Evolutionary conservation across 1,140 invertebrate genomes (phyloP).

Genomic region (Asobara japonica): DNA sequence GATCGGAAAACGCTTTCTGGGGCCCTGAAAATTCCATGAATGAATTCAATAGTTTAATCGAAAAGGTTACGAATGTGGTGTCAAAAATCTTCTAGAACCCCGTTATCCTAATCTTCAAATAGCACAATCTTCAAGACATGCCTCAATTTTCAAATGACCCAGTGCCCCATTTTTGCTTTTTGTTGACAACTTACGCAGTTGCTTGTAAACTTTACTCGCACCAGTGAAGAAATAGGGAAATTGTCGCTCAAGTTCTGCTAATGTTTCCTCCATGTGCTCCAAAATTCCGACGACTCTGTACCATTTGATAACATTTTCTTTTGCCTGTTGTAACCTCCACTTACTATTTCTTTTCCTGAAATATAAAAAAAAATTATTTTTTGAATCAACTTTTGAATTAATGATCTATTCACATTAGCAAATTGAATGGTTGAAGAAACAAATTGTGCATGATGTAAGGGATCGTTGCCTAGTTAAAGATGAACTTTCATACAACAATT

Average conservation of each 20-base stretch:
- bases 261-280: slow-evolving; percentile 72
- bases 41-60: not conserved
- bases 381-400: not conserved
- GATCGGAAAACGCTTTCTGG: slow-evolving; percentile 31
- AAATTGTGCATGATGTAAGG: no score
- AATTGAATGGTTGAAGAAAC: no score
- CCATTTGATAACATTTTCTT: slow-evolving; percentile 72
- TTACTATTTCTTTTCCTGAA: slow-evolving; percentile 70
- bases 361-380: slow-evolving; percentile 33
- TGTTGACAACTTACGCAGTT: slow-evolving; percentile 65
- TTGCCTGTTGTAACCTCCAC: slow-evolving; percentile 73
- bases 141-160: no score
- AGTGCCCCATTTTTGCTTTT: slow-evolving; percentile 10
- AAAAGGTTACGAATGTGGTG: no score
- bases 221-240: slow-evolving; percentile 73
- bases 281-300: slow-evolving; percentile 75
- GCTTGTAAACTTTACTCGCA: slow-evolving; percentile 66
- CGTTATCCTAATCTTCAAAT: no score
- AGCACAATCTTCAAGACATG: no score
- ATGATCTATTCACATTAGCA: no score
- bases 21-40: slow-evolving; percentile 41
- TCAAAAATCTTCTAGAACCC: no score
- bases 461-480: no score
- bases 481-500: no score
- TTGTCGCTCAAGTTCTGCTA: slow-evolving; percentile 69